Evolutionary conservation across 30 jellyfish, hydroid and myxozoan genomes (phyloP), one percentile per base, ranked within the genome.

Genomic region (Hydractinia symbiolongicarpus): DNA sequence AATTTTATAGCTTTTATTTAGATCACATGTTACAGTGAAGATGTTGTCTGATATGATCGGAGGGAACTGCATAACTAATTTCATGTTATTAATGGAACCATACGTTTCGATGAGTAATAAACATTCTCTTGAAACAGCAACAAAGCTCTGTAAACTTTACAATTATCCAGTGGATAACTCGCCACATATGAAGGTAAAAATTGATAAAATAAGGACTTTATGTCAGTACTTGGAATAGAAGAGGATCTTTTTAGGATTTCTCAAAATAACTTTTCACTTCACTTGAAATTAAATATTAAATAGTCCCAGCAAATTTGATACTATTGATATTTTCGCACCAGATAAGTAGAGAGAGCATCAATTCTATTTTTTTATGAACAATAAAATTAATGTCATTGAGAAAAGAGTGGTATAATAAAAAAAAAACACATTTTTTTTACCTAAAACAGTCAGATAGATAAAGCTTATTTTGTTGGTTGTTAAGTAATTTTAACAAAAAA

Each of bases 1-100:
- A 11, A 58, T 58, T 58, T 58, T 58, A 16, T 0, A 20, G 1
- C 55, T 40, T 83, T 14, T 4, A 75, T 74, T 51, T 30, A 79
- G 89, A 40, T 78, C 58, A 13, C 71, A 82, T 52, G 62, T 54
- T n/a, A 53, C 79, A 9, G 62, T 84, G 66, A 79, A 86, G 5
- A 73, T 86, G 76, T 72, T 86, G 55, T 8, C 95, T 0, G 95
- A 86, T 73, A 82, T 53, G 16, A 66, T 86, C 14, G 95, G 95
- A 4, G 95, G 95, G 49, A 86, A 86, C 70, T 86, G 95, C 80
- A 66, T 69, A 16, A 86, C 95, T 30, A 86, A 80, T 64, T 79
- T 85, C 30, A 52, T 78, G 15, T 55, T 79, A 14, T 54, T 82
- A 57, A 78, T 86, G 72, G 61, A 86, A 78, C 95, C 95, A 55